phyloP scores from a whole-genome alignment of 2,113 vertebrate genomes.

The Narcine bancroftii region DNA sequence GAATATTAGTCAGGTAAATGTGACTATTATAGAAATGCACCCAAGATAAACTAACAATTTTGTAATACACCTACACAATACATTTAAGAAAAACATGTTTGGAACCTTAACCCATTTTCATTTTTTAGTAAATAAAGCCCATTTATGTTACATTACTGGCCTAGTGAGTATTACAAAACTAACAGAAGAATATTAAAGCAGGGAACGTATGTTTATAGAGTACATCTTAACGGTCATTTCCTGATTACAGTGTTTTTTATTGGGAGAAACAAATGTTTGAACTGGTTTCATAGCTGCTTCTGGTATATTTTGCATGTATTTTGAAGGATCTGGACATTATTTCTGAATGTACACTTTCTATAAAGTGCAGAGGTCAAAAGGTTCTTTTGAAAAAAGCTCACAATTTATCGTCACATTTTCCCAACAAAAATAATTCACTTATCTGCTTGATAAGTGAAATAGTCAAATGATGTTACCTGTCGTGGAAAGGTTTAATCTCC shows the following conservation, averaged over 20 bases:
- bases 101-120: neutral
- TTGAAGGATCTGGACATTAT: neutral
- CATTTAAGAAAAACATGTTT: slow-evolving; percentile 1
- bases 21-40: no score
- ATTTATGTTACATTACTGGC: neutral
- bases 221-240: neutral
- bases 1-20: neutral
- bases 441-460: neutral
- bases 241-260: neutral
- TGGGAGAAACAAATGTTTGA: neutral
- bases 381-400: neutral
- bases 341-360: neutral
- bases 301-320: neutral
- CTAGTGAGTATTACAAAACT: neutral
- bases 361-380: neutral
- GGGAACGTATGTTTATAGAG: no score
- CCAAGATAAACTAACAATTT: neutral
- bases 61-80: neutral
- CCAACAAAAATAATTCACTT: neutral
- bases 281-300: neutral
- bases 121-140: neutral
- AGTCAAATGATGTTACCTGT: neutral
- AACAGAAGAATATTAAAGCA: neutral
- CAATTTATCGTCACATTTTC: neutral
- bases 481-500: neutral